Evolutionary conservation across 2,888 invertebrate species (phyloP).

Genomic region (Cyrtodaria siliqua): DNA sequence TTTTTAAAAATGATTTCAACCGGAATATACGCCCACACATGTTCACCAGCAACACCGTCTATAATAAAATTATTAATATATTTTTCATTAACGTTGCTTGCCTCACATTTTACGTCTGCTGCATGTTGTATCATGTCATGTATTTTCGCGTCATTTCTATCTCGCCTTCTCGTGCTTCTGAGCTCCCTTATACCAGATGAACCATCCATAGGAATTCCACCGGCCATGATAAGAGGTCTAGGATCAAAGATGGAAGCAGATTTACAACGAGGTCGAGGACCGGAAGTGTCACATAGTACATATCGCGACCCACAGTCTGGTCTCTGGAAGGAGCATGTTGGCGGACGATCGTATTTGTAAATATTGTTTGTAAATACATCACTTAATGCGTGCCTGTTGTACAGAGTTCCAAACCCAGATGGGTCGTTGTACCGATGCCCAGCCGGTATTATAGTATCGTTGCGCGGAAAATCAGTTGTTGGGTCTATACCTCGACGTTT

Average conservation of each 20-base stretch:
- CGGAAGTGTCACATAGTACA: conserved; percentile 64
- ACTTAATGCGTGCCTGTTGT: conserved; percentile 66
- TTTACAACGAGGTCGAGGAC: conserved; percentile 59
- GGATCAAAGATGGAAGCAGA: conserved; percentile 67
- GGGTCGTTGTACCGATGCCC: conserved; percentile 60
- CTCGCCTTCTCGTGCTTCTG: conserved; percentile 17
- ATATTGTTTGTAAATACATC: conserved; percentile 66
- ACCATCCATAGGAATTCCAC: conserved; percentile 50
- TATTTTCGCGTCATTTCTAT: background rate
- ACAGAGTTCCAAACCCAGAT: conserved; percentile 63
- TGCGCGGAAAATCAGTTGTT: conserved; percentile 62
- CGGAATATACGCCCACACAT: conserved; percentile 68
- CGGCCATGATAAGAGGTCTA: conserved; percentile 17
- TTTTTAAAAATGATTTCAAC: conserved; percentile 58
- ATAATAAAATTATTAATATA: conserved; percentile 59
- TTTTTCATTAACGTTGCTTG: conserved; percentile 41
- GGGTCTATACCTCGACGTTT: conserved; percentile 60
- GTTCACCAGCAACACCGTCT: conserved; percentile 52
- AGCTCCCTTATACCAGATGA: conserved; percentile 54
- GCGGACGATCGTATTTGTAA: conserved; percentile 68
- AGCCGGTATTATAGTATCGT: conserved; percentile 42
- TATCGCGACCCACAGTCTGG: conserved; percentile 62
- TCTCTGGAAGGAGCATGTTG: conserved; percentile 53
- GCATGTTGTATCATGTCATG: conserved; percentile 8
- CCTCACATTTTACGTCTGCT: conserved; percentile 30